Conservation (phyloP, 2,113 vertebrate species). For the Corythaixoides concolor region DNA sequence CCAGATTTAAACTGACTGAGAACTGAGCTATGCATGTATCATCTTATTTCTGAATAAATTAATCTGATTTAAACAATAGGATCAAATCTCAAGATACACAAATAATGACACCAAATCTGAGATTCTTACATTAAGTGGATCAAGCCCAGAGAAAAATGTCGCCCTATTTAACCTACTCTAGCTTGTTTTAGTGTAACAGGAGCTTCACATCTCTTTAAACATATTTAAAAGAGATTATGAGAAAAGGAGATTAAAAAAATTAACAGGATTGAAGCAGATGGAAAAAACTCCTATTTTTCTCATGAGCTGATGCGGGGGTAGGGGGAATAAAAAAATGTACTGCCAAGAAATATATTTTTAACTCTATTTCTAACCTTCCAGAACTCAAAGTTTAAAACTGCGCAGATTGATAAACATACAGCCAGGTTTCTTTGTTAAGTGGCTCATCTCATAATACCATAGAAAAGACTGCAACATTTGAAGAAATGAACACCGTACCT, state of each 20-base stretch:
- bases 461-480: not conserved
- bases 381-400: conserved; percentile 9
- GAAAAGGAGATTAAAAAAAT: not conserved
- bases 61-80: not conserved
- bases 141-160: not conserved
- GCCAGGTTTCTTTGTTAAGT: not conserved
- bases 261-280: not conserved
- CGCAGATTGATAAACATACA: not conserved
- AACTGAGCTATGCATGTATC: not conserved
- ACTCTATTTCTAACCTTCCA: not conserved
- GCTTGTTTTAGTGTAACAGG: not conserved
- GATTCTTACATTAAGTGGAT: not conserved
- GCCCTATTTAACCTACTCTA: not conserved
- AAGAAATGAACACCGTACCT: not conserved
- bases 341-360: conserved; percentile 39
- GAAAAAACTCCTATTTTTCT: not conserved
- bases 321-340: not conserved
- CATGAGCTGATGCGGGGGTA: not conserved
- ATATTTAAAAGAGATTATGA: not conserved
- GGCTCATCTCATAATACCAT: not conserved
- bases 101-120: not conserved
- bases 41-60: not conserved
- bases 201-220: not conserved
- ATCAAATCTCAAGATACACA: not conserved
- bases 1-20: not conserved